These are phyloP conservation scores for Troilus luridus DNA, from an alignment of 2,888 invertebrate genomes.

Conservation along the genomic window DNA sequence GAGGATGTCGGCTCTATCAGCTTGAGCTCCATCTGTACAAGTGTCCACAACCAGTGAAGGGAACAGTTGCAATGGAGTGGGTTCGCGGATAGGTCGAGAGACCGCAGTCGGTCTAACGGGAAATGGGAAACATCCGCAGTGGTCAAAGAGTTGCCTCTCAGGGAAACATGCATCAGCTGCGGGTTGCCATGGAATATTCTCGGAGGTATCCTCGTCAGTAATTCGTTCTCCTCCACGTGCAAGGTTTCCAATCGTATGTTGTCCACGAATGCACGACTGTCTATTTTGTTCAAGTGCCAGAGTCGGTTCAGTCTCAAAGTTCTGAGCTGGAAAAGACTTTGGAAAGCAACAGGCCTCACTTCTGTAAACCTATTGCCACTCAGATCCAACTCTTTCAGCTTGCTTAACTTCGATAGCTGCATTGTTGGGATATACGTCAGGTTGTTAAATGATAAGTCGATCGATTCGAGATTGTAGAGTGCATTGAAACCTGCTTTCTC, in stretches of 20 bases:
- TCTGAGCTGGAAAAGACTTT: constrained; percentile 84
- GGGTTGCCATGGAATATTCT: constrained; percentile 88
- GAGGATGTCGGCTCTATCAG: constrained; percentile 52
- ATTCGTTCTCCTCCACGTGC: constrained; percentile 83
- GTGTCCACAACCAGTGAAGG: constrained; percentile 87
- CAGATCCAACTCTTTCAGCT: constrained; percentile 82
- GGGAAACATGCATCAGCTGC: constrained; percentile 81
- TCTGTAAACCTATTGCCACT: constrained; percentile 84
- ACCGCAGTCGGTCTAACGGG: constrained; percentile 83
- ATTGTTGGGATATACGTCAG: constrained; percentile 83
- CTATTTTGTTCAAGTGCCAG: constrained; percentile 75
- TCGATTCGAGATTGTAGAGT: constrained; percentile 78
- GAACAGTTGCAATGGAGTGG: constrained; percentile 91
- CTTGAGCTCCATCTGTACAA: constrained; percentile 68
- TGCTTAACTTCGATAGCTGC: constrained; percentile 82
- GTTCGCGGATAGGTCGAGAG: constrained; percentile 84
- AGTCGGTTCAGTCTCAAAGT: constrained; percentile 75
- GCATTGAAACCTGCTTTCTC: constrained; percentile 82
- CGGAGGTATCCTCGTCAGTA: constrained; percentile 81
- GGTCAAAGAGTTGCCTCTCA: constrained; percentile 82
- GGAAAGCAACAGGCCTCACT: constrained; percentile 79
- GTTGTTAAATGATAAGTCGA: constrained; percentile 87
- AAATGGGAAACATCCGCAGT: constrained; percentile 86
- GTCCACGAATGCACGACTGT: constrained; percentile 86
- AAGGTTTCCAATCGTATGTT: constrained; percentile 86